Conservation (phyloP, 37 sponge, comb jelly and placozoan genomes). For the Bolinopsis microptera region DNA sequence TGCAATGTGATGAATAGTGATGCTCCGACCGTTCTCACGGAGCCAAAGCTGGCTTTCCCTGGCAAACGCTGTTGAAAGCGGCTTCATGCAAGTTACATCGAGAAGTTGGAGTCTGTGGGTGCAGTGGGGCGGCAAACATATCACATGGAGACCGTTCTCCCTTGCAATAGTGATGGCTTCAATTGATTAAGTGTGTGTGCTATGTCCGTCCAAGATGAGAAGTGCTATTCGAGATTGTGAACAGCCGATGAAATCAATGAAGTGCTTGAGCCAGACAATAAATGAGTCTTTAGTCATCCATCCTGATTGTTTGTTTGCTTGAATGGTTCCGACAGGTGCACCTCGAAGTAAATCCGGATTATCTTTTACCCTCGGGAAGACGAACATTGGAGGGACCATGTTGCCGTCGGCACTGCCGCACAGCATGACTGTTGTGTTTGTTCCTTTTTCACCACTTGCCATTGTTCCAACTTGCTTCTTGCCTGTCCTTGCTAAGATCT, state of each 20-base stretch:
- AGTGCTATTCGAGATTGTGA: not conserved
- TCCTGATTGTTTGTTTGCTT: not conserved
- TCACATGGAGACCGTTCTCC: not conserved
- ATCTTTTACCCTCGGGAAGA: not conserved
- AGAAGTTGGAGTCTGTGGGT: not conserved
- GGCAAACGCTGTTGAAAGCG: not conserved
- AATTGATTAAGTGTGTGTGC: not conserved
- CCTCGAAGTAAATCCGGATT: conserved; percentile 18
- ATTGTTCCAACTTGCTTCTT: not conserved
- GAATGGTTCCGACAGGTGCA: not conserved
- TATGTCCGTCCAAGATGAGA: not conserved
- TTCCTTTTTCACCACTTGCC: not conserved
- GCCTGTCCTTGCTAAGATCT: not conserved
- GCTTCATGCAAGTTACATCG: not conserved
- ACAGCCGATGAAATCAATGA: not conserved
- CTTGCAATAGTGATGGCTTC: not conserved
- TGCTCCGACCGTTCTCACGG: not conserved
- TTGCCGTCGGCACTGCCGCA: not conserved
- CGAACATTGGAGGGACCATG: not conserved
- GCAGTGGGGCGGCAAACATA: not conserved
- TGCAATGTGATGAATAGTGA: not conserved
- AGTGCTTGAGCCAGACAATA: not conserved
- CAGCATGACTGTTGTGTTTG: not conserved
- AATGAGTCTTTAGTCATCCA: not conserved
- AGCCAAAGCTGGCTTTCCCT: not conserved